phyloP scores from a whole-genome alignment of 2,888 invertebrate genomes.

The Phengaris alcon region DNA sequence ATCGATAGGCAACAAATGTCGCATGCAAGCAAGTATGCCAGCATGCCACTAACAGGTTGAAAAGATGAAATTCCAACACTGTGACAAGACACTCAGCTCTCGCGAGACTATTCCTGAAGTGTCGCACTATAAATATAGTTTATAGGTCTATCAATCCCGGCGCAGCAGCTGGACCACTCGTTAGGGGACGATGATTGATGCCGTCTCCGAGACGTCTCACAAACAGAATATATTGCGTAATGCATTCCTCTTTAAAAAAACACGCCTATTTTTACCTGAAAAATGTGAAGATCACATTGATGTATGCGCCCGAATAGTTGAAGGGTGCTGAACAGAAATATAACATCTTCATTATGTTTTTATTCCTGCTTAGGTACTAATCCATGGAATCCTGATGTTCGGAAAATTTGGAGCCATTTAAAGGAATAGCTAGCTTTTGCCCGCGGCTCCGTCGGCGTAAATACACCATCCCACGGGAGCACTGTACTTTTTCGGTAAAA shows the following conservation, averaged over 20 bases:
- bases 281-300: constrained; percentile 18
- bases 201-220: constrained; percentile 37
- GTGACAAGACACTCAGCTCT: neutral
- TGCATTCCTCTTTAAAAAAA: constrained; percentile 36
- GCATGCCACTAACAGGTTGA: neutral
- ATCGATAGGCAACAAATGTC: neutral
- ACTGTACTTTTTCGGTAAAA: no score
- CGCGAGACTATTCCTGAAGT: constrained; percentile 59
- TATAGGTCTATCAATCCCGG: constrained; percentile 72
- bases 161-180: constrained; percentile 71
- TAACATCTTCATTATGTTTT: no score
- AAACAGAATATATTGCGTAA: constrained; percentile 45
- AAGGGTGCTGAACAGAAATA: neutral
- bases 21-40: constrained; percentile 1
- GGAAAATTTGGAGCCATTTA: neutral
- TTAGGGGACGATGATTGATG: constrained; percentile 76
- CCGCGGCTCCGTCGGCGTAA: no score
- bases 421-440: no score
- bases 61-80: neutral
- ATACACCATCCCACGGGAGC: no score
- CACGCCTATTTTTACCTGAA: constrained; percentile 27
- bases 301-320: neutral
- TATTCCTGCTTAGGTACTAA: no score
- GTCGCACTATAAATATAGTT: constrained; percentile 73
- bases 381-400: no score